Base-by-base conservation (phyloP, 1,140 invertebrate genomes). In the Panagrolaimus sp. region DNA sequence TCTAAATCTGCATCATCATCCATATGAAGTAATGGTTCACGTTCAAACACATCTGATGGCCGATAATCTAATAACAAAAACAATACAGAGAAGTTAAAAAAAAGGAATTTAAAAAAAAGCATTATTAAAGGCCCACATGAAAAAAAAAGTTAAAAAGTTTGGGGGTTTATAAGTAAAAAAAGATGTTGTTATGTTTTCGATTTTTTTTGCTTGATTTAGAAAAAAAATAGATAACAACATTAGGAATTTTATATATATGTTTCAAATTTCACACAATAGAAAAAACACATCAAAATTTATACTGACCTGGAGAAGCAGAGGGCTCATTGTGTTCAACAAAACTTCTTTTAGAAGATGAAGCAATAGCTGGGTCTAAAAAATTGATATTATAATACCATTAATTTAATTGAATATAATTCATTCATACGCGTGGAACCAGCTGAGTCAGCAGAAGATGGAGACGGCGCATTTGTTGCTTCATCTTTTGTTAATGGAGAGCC, bases 401-500 rank as follows among this genome's bases (percentile, higher is more conserved):
- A 10, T 63, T 63, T 26, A 21, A 26, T 8, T 38, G 32, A 38
- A 38, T 38, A 38, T 38, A 38, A 38, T 2, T 4, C 7, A 38
- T 38, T 38, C 32, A 38, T 38, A 38, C 32, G 32, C 32, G 32
- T 38, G 32, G 32, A 38, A 38, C 32, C 32, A 38, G 32, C 32
- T 38, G 32, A 38, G 32, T 38, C 52, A 28, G 21, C 52, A 15
- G 43, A 65, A 67, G 44, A 28, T 17, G 48, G 48, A 26, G 68
- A 70, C 8, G 68, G 68, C 43, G 45, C 70, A 47, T 69, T 71
- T 24, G 70, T 69, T 52, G 70, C 48, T 63, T 71, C 26, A 45
- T 63, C 45, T 58, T 58, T 58, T 58, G 21, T 58, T 26, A 21
- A 10, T 12, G 52, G 28, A 26, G 52, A 12, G 28, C 52, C 52